Percentiles rank a stretch among this genome's conserved stretches.
phyloP scores from a whole-genome alignment of 2,113 vertebrate species.

The Hemiprocne comata region DNA sequence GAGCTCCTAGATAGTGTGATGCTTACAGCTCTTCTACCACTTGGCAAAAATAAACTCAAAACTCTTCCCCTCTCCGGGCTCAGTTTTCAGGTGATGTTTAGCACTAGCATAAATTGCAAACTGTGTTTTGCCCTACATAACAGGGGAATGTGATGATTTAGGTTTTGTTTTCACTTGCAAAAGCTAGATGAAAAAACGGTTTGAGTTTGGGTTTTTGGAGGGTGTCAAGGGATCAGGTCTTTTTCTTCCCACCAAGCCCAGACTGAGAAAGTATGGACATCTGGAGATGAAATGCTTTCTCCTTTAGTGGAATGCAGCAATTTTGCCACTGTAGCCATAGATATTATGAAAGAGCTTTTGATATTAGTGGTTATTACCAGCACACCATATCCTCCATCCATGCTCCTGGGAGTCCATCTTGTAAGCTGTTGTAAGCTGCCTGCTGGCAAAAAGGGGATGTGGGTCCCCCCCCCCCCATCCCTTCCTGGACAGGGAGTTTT shows the following conservation, averaged over 20 bases:
- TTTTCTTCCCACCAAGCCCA: neutral
- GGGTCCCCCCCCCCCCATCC: neutral
- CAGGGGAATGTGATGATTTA: neutral
- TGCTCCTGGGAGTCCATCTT: neutral
- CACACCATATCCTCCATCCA: accelerated
- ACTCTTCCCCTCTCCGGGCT: neutral
- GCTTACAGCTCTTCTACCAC: neutral
- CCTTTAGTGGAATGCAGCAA: neutral
- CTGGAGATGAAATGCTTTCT: neutral
- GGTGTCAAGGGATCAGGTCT: accelerated
- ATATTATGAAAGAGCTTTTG: neutral
- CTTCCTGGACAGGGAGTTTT: neutral
- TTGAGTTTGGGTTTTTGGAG: neutral
- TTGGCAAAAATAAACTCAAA: neutral
- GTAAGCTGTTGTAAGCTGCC: neutral
- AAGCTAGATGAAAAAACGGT: neutral
- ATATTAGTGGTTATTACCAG: neutral
- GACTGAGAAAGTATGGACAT: neutral
- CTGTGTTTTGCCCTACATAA: neutral
- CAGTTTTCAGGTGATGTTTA: neutral
- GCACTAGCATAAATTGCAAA: neutral
- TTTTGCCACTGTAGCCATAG: neutral
- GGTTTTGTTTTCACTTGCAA: neutral
- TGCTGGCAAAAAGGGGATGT: accelerated
- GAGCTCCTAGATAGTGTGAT: neutral